phyloP scores from a whole-genome alignment of 2,113 vertebrate genomes.

The Gnathonemus echidnorhynchus region DNA sequence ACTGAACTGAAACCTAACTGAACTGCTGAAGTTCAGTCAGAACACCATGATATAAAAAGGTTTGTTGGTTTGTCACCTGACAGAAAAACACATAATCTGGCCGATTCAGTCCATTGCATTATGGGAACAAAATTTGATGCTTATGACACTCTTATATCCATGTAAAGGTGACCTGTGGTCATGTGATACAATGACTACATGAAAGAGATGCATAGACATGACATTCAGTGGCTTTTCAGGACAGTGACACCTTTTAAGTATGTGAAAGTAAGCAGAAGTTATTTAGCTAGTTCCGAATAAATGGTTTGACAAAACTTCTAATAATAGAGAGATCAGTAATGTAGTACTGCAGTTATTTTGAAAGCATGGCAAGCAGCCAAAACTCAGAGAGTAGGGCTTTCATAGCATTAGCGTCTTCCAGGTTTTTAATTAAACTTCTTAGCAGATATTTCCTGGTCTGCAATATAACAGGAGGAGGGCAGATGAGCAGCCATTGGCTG shows the following conservation, averaged over 20 bases:
- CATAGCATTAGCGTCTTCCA: background rate
- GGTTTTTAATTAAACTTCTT: background rate
- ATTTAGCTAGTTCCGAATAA: background rate
- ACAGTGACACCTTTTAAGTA: background rate
- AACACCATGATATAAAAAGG: background rate
- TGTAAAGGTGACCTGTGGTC: background rate
- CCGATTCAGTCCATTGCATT: background rate
- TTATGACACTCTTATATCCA: background rate
- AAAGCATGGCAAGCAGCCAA: background rate
- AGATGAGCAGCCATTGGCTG: background rate
- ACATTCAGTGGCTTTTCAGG: background rate
- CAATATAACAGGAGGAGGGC: background rate
- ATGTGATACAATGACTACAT: background rate
- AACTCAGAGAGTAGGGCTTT: background rate
- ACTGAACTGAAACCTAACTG: background rate
- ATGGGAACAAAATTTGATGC: background rate
- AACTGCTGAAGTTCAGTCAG: background rate
- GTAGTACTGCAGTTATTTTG: background rate
- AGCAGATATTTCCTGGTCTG: background rate
- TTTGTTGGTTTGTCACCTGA: background rate
- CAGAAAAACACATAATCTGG: background rate
- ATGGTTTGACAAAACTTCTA: background rate
- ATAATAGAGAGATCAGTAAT: background rate
- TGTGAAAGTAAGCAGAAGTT: background rate
- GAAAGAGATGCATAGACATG: background rate